These are phyloP conservation scores for Tamias sibiricus DNA, from an alignment of 2,113 vertebrate genomes.

Conservation along the genomic window DNA sequence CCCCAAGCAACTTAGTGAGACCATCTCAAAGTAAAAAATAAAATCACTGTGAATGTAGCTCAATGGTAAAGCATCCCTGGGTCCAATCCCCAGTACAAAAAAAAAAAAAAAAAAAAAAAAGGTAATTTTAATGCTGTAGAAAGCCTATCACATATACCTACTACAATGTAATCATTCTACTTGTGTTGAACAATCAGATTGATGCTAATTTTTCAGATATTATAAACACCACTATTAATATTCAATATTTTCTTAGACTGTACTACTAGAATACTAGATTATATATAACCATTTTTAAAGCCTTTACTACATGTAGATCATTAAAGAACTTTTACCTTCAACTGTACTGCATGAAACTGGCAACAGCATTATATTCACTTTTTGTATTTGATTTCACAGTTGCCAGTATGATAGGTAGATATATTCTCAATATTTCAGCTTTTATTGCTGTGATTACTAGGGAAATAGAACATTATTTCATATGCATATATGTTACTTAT, in stretches of 20 bases:
- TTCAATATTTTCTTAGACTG: not conserved
- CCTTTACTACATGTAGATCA: not conserved
- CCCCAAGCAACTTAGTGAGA: too few relatives aligned
- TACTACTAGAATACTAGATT: not conserved
- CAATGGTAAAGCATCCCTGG: too few relatives aligned
- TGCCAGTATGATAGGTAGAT: not conserved
- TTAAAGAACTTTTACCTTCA: not conserved
- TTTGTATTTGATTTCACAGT: not conserved
- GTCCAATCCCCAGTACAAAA: too few relatives aligned
- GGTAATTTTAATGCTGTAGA: not conserved
- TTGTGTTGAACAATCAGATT: not conserved
- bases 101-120: too few relatives aligned
- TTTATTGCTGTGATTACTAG: not conserved
- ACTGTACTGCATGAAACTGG: not conserved
- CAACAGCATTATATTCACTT: not conserved
- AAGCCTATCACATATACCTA: not conserved
- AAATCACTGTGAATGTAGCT: too few relatives aligned
- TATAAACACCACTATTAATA: not conserved
- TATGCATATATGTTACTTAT: not conserved
- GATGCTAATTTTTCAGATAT: too few relatives aligned
- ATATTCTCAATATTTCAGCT: not conserved
- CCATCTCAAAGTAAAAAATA: too few relatives aligned
- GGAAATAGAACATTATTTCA: not conserved
- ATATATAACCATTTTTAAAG: not conserved
- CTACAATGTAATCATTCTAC: not conserved